Percentiles rank a stretch among this genome's conserved stretches.
Conservation (phyloP, 2,797 vertebrate genomes). For the Halcyon chelicuti region DNA sequence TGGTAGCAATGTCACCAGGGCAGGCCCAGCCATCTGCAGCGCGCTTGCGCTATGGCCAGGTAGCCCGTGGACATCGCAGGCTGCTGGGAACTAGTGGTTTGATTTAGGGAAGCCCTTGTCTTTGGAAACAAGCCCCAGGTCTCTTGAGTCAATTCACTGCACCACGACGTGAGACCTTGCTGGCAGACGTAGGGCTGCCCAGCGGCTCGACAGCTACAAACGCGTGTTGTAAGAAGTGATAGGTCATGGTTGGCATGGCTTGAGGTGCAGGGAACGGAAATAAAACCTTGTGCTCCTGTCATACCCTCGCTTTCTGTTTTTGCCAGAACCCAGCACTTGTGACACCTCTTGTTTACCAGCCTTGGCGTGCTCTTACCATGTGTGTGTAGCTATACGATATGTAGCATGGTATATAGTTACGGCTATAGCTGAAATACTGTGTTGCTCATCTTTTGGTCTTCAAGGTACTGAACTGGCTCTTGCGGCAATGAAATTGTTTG, state of each 20-base stretch:
- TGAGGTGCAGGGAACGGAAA: neutral
- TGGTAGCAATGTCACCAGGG: accelerated
- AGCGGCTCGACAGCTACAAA: accelerated
- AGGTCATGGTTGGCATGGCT: accelerated
- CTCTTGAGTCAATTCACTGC: neutral
- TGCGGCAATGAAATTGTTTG: neutral
- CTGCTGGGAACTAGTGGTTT: accelerated
- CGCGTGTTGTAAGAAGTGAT: neutral
- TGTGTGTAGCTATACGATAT: accelerated
- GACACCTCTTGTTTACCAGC: neutral
- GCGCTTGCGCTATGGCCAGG: accelerated
- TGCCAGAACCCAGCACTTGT: neutral
- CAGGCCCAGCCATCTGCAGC: accelerated
- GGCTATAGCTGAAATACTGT: neutral
- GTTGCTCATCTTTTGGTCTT: neutral
- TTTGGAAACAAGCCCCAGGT: neutral
- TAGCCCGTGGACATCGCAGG: accelerated
- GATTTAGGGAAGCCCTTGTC: neutral
- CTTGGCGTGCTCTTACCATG: accelerated
- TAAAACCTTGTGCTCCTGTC: neutral
- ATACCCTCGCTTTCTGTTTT: neutral
- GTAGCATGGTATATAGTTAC: neutral
- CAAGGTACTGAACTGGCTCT: neutral
- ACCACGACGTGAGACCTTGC: neutral
- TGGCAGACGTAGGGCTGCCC: neutral